Percentiles rank a stretch among this genome's conserved stretches.
Conservation (phyloP, 2,113 vertebrate species). For the Siniperca chuatsi region DNA sequence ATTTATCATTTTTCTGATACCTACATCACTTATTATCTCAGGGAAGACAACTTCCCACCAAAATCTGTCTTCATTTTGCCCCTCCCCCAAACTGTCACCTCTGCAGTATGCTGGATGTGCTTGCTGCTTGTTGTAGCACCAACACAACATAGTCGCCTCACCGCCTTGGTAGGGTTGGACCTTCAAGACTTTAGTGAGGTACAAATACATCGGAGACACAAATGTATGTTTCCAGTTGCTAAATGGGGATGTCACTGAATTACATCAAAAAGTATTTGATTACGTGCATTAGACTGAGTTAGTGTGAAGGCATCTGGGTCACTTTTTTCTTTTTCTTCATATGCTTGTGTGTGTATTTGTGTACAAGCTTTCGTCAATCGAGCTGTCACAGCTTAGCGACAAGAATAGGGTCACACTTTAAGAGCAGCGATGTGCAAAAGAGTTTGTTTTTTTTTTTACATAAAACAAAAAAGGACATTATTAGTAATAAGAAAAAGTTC, state of each 20-base stretch:
- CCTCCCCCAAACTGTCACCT: slow-evolving; percentile 20
- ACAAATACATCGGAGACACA: not conserved
- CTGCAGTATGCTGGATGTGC: slow-evolving; percentile 30
- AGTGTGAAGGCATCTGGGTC: not conserved
- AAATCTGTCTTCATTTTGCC: slow-evolving; percentile 5
- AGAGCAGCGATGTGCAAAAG: not conserved
- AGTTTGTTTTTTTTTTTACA: not conserved
- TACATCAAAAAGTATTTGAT: not conserved
- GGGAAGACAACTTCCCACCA: not conserved
- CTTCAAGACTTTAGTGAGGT: not conserved
- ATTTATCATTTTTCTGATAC: not conserved
- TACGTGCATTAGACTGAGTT: not conserved
- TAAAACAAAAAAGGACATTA: not conserved
- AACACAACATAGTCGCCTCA: slow-evolving; percentile 2
- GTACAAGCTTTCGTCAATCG: not conserved
- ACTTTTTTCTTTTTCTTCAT: not conserved
- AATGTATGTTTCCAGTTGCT: not conserved
- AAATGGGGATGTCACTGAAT: not conserved
- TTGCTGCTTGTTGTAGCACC: slow-evolving; percentile 37
- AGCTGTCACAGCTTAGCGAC: not conserved
- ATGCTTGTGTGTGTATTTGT: not conserved
- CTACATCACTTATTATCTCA: not conserved
- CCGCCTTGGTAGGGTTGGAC: not conserved
- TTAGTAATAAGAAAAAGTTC: not conserved
- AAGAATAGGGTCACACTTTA: not conserved